Conservation (phyloP, 2,113 vertebrate species). For the Siniperca knerii region DNA sequence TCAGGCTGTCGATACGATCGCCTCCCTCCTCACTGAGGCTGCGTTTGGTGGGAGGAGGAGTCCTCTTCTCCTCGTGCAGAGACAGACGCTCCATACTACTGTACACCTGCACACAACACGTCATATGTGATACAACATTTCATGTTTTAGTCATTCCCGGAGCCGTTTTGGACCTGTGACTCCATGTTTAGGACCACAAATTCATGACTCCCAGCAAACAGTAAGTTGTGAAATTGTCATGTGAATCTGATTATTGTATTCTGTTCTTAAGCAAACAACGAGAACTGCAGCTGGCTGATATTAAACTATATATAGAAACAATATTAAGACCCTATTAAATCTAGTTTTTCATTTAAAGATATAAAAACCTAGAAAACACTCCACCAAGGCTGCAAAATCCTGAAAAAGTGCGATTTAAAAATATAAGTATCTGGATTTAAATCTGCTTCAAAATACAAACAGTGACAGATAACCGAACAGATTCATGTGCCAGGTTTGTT, state of each 20-base stretch:
- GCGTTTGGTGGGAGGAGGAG: conserved; percentile 92
- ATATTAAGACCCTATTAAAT: neutral
- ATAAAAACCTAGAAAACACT: neutral
- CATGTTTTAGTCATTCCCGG: neutral
- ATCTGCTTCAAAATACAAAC: neutral
- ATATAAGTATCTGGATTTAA: neutral
- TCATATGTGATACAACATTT: neutral
- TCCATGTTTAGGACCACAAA: neutral
- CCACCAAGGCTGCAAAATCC: neutral
- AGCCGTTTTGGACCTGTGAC: neutral
- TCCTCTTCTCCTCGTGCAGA: conserved; percentile 92
- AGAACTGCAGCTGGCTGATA: neutral
- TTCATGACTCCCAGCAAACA: neutral
- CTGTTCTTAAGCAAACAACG: neutral
- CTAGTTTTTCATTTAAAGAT: neutral
- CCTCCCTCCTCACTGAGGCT: conserved; percentile 96
- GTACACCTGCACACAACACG: conserved; percentile 88
- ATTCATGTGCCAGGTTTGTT: neutral
- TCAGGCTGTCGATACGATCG: conserved; percentile 88
- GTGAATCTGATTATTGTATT: neutral
- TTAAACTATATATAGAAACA: neutral
- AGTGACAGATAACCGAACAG: neutral
- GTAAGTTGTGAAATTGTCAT: neutral
- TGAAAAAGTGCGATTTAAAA: neutral
- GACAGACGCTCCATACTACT: conserved; percentile 98